phyloP scores from a whole-genome alignment of 2,113 vertebrate genomes.

The Ctenodactylus gundi region DNA sequence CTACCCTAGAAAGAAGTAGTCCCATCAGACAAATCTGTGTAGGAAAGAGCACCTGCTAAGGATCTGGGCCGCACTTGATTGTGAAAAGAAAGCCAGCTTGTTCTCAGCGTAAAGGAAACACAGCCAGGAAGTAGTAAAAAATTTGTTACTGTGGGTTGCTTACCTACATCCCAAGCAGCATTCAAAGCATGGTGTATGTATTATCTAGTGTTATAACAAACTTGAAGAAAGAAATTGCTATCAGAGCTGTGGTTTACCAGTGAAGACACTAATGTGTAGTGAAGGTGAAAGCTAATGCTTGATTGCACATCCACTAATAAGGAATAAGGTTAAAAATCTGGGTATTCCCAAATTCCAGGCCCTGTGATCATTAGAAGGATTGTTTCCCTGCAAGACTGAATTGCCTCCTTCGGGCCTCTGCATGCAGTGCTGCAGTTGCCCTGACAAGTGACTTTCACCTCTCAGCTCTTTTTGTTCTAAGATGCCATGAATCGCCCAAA shows the following conservation, averaged over 20 bases:
- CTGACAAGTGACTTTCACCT: neutral
- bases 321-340: neutral
- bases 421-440: neutral
- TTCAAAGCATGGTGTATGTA: neutral
- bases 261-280: neutral
- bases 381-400: neutral
- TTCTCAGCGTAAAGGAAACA: accelerated
- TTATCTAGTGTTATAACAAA: neutral
- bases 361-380: neutral
- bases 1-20: neutral
- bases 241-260: neutral
- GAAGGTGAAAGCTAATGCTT: neutral
- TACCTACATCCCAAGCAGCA: neutral
- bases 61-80: too few species aligned
- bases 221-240: neutral
- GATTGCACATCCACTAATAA: neutral
- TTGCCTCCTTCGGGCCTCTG: neutral
- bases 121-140: neutral
- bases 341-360: neutral
- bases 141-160: accelerated
- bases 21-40: neutral
- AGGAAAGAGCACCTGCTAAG: neutral
- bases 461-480: neutral
- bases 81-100: neutral
- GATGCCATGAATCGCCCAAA: neutral